A percentile compares a stretch with the other conserved stretches of the same genome.
Evolutionary conservation across 2,113 vertebrate species (phyloP).

Genomic region (Calonectris borealis): DNA sequence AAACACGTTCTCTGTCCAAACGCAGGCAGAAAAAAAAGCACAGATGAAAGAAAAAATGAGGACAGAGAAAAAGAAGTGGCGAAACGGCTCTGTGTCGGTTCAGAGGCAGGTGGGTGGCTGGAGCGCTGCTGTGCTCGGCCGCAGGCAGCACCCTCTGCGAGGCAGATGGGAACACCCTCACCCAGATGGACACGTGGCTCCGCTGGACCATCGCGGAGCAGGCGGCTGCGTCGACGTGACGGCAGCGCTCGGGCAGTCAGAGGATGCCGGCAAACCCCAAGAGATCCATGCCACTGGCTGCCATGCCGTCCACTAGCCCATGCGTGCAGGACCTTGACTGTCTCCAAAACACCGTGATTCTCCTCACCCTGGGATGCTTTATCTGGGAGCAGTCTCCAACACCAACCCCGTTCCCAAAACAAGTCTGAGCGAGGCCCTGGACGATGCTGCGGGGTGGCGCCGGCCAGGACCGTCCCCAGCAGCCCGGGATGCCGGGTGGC

Average conservation of each 20-base stretch:
- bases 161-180: neutral
- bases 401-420: neutral
- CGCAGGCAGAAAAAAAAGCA: neutral
- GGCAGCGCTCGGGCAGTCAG: neutral
- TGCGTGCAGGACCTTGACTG: neutral
- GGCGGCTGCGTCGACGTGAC: rapidly evolving
- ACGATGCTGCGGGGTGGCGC: neutral
- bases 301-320: neutral
- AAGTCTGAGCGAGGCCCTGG: neutral
- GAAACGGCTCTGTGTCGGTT: rapidly evolving
- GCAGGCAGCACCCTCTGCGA: neutral
- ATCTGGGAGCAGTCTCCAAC: neutral
- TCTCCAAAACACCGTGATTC: neutral
- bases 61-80: neutral
- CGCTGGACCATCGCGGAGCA: rapidly evolving
- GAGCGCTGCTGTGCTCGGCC: neutral
- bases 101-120: neutral
- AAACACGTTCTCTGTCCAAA: neutral
- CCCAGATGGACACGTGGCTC: neutral
- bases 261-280: neutral
- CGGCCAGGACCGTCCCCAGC: neutral
- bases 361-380: neutral
- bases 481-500: rapidly evolving
- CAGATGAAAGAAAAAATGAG: neutral
- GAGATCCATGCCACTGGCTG: neutral